These are phyloP conservation scores for Drosophila demipolita DNA, from an alignment of 2,888 invertebrate species.

Conservation along the genomic window DNA sequence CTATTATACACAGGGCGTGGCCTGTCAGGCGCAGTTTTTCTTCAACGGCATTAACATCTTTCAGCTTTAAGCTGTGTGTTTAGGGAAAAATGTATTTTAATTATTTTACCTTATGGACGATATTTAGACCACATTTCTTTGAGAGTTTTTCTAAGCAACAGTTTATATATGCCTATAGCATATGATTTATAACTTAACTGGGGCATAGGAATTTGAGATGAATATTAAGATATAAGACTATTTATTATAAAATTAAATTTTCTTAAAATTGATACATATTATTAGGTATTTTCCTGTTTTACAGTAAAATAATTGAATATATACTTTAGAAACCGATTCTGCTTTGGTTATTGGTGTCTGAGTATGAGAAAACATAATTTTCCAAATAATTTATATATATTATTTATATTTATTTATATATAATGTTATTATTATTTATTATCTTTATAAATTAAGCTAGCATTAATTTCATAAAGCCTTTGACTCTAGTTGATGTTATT, in stretches of 20 bases:
- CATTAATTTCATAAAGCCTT: background rate
- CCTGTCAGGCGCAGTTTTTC: background rate
- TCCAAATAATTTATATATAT: too few relatives aligned
- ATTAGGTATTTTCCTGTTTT: background rate
- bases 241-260: background rate
- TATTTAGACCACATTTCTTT: background rate
- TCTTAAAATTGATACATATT: background rate
- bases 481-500: background rate
- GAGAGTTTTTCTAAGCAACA: too few relatives aligned
- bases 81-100: background rate
- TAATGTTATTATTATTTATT: too few relatives aligned
- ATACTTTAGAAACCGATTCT: background rate
- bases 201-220: background rate
- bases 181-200: background rate
- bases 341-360: background rate
- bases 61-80: slow-evolving; percentile 32
- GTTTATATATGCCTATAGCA: background rate
- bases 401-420: too few relatives aligned
- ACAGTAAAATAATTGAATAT: background rate
- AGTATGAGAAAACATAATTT: too few relatives aligned
- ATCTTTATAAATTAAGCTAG: background rate
- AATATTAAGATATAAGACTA: too few relatives aligned
- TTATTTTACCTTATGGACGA: background rate
- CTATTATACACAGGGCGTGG: slow-evolving; percentile 37
- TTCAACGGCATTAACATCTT: background rate